Conservation (phyloP, 2,113 vertebrate species). For the Phyllostomus discolor region DNA sequence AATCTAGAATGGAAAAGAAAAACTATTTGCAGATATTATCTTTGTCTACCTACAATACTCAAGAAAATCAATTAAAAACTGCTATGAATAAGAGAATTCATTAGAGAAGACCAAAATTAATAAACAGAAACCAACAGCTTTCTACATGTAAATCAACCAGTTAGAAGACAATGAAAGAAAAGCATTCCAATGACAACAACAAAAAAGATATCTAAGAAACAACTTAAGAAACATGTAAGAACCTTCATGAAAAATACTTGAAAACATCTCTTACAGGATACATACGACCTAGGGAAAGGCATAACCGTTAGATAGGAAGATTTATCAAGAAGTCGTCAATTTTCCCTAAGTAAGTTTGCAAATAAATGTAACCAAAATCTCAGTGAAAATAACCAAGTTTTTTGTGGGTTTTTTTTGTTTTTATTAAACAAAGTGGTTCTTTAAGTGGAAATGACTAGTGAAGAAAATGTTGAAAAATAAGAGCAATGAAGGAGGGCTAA, state of each 20-base stretch:
- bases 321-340: neutral
- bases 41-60: neutral
- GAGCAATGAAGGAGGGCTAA: neutral
- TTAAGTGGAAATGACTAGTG: neutral
- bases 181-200: neutral
- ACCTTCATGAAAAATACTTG: neutral
- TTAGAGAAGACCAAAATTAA: neutral
- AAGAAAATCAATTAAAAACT: constrained; percentile 14
- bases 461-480: constrained; percentile 20
- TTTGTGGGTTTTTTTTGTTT: neutral
- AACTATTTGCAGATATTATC: neutral
- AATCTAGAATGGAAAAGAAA: neutral
- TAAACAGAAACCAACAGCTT: neutral
- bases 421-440: neutral
- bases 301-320: neutral
- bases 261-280: neutral
- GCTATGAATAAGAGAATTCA: neutral
- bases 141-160: neutral
- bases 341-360: neutral
- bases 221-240: neutral
- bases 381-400: neutral
- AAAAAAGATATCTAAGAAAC: neutral
- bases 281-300: neutral
- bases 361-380: neutral
- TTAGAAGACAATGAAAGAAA: neutral